Conservation (phyloP, 2,797 vertebrate species). For the Allochrocebus solatus region DNA sequence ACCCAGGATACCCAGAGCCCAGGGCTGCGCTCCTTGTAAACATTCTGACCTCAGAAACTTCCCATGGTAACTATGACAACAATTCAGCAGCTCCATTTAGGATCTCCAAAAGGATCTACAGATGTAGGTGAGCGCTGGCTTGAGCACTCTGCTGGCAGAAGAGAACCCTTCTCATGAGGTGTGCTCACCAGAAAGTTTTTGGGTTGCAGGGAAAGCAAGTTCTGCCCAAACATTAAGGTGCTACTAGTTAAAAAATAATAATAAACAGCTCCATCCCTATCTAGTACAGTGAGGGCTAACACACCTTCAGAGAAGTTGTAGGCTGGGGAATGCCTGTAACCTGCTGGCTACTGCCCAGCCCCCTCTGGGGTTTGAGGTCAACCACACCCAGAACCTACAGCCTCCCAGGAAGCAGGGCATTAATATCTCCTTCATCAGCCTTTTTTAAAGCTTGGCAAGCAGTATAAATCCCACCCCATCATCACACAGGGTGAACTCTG, state of each 20-base stretch:
- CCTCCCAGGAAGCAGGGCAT: slow-evolving; percentile 21
- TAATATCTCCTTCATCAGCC: background rate
- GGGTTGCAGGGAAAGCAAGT: background rate
- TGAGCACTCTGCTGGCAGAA: background rate
- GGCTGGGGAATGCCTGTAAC: background rate
- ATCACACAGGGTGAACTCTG: slow-evolving; percentile 50
- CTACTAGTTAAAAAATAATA: background rate
- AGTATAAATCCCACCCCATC: background rate
- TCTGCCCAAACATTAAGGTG: background rate
- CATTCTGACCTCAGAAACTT: slow-evolving; percentile 33
- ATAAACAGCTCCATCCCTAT: background rate
- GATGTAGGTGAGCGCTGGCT: slow-evolving; percentile 26
- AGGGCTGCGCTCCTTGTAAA: slow-evolving; percentile 41
- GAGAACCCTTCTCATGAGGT: background rate
- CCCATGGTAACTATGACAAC: slow-evolving; percentile 72
- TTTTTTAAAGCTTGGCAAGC: background rate
- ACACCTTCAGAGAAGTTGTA: background rate
- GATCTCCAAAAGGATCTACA: slow-evolving; percentile 51
- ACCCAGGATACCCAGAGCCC: background rate
- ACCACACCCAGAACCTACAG: slow-evolving; percentile 25
- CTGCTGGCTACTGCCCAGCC: background rate
- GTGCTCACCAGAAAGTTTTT: background rate
- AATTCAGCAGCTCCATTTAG: slow-evolving; percentile 59
- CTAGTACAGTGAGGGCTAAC: background rate
- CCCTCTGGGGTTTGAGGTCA: slow-evolving; percentile 42